A percentile compares a stretch with the other conserved stretches of the same genome.
Evolutionary conservation across 2,113 vertebrate species (phyloP).

Genomic region (Lepus americanus): DNA sequence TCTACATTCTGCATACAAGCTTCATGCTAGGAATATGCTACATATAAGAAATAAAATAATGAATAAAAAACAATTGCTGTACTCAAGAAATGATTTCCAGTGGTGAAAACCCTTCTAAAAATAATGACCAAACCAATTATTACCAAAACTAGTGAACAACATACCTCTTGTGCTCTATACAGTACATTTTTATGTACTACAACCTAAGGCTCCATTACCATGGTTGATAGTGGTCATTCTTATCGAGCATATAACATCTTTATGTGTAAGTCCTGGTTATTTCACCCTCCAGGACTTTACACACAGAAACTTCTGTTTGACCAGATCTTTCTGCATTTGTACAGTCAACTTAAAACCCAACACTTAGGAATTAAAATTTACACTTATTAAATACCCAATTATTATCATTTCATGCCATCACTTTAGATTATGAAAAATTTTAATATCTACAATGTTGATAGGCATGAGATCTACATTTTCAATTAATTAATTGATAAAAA

Average conservation of each 20-base stretch:
- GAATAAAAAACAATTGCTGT: neutral
- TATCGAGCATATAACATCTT: neutral
- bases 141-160: neutral
- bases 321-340: slow-evolving; percentile 3
- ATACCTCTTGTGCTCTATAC: neutral
- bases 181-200: neutral
- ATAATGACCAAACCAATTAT: neutral
- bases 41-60: neutral
- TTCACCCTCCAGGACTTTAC: neutral
- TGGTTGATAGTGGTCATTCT: neutral
- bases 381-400: neutral
- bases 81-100: neutral
- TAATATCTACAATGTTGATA: slow-evolving; percentile 20
- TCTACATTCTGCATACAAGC: too few relatives aligned
- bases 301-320: neutral
- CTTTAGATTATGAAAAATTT: slow-evolving; percentile 15
- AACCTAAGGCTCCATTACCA: neutral
- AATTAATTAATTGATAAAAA: slow-evolving; percentile 23
- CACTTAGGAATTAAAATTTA: slow-evolving; percentile 8
- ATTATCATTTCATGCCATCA: slow-evolving; percentile 1
- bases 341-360: neutral
- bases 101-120: slow-evolving; percentile 19
- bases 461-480: neutral
- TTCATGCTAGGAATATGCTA: neutral
- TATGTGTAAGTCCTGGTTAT: neutral